Conservation (phyloP, 2,888 invertebrate genomes). For the Drosophila bunnanda region DNA sequence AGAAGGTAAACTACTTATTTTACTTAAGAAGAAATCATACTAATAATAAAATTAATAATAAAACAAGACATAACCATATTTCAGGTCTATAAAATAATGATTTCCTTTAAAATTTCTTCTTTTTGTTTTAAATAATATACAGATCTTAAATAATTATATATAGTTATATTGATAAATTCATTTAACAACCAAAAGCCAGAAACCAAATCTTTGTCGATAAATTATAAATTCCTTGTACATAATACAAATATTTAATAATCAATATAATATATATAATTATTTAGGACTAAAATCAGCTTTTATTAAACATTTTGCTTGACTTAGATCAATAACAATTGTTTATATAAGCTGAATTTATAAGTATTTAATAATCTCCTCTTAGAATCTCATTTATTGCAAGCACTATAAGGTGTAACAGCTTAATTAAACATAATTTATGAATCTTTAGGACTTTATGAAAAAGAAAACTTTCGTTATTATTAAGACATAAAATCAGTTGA, state of each 20-base stretch:
- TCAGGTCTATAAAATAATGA: neutral
- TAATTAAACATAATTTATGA: neutral
- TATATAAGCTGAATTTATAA: neutral
- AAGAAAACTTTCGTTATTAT: neutral
- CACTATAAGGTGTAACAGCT: accelerated
- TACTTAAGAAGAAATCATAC: neutral
- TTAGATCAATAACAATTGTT: neutral
- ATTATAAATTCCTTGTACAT: no score
- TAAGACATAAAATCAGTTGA: neutral
- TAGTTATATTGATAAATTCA: no score
- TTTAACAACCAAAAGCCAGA: no score
- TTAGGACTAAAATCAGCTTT: neutral
- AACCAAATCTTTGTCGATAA: no score
- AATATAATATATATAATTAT: neutral
- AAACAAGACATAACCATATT: neutral
- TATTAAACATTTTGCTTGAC: neutral
- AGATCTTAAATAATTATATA: neutral
- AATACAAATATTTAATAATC: no score
- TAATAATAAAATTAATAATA: neutral
- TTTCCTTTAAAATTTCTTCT: neutral
- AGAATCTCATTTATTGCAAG: neutral
- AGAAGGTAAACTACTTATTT: neutral
- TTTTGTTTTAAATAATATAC: no score
- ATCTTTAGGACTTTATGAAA: no score
- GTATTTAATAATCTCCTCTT: neutral